Evolutionary conservation across 2,888 invertebrate species (phyloP), one percentile per base, ranked within the genome.

Genomic region (Tetragonisca angustula): DNA sequence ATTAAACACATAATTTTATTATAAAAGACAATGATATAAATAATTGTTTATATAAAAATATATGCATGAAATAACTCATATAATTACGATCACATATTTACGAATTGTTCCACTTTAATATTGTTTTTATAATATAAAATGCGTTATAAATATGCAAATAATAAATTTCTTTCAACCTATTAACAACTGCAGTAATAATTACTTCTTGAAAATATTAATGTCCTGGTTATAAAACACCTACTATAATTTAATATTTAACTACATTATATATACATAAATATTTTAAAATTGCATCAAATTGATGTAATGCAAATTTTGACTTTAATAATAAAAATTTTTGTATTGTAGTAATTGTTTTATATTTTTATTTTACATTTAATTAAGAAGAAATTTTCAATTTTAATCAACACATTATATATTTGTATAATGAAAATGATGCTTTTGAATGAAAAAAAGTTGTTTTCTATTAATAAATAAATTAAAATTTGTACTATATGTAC

Each of bases 381-480:
- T 65, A 68, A 50, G 27, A 68, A 50, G 50, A 17, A 24, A 62
- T 11, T 76, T 81, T 59, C 73, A 52, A 15, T 75, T 82, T 83
- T 71, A 80, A 76, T 59, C 13, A 21, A 21, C 74, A 72, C 27
- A 67, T 75, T n/a, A 27, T 27, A 73, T 61, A 43, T 27, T 65
- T 67, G 62, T 79, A 77, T 73, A 76, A 64, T 50, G 2, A 59
- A 73, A 81, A 84, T 72, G 73, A 86, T 72, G 56, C n/a, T 69
- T 68, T 56, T 79, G 11, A 61, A 49, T 50, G 24, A 27, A 61
- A 24, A 17, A 24, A 27, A 24, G 17, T 32, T 36, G 19, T 52
- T 24, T 19, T 54, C 24, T 17, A 21, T 24, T 59, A 9, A 27
- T n/a, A 76, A 32, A 80, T 59, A 77, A 49, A 6, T 67, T 50